Percentiles rank a stretch among this genome's conserved stretches.
Evolutionary conservation across 1,140 invertebrate genomes (phyloP).

Genomic region (Sarcophaga peregrina): DNA sequence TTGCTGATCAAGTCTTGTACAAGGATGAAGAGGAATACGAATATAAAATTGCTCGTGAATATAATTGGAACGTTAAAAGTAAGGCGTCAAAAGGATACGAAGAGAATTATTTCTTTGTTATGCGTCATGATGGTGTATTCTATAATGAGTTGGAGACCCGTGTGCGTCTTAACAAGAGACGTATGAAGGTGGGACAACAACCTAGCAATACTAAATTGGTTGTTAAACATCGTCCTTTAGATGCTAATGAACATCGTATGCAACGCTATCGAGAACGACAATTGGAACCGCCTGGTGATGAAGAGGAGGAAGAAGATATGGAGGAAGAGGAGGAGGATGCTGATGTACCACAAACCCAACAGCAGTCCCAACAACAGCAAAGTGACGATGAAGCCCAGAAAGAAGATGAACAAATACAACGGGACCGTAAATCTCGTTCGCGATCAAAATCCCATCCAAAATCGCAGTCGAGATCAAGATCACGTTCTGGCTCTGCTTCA

Average conservation of each 20-base stretch:
- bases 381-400: slow-evolving; percentile 60
- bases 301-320: slow-evolving; percentile 78
- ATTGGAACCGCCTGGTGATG: slow-evolving; percentile 86
- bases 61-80: slow-evolving; percentile 99
- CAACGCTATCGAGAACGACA: slow-evolving; percentile 88
- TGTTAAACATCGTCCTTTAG: slow-evolving; percentile 90
- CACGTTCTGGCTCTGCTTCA: slow-evolving; percentile 52
- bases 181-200: slow-evolving; percentile 80
- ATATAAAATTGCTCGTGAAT: slow-evolving; percentile 94
- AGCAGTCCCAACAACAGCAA: slow-evolving; percentile 67
- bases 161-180: slow-evolving; percentile 89
- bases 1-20: slow-evolving; percentile 82
- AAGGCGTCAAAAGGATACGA: slow-evolving; percentile 98
- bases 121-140: slow-evolving; percentile 90
- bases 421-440: slow-evolving; percentile 61
- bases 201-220: slow-evolving; percentile 73
- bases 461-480: slow-evolving; percentile 52
- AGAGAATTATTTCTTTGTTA: slow-evolving; percentile 97
- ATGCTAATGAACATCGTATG: slow-evolving; percentile 86
- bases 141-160: slow-evolving; percentile 98
- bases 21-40: slow-evolving; percentile 93
- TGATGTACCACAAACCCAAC: slow-evolving; percentile 73
- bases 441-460: slow-evolving; percentile 52
- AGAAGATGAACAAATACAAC: slow-evolving; percentile 55
- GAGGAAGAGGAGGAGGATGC: slow-evolving; percentile 75